phyloP scores from a whole-genome alignment of 2,888 invertebrate genomes.

The Quadroppia sp. region DNA sequence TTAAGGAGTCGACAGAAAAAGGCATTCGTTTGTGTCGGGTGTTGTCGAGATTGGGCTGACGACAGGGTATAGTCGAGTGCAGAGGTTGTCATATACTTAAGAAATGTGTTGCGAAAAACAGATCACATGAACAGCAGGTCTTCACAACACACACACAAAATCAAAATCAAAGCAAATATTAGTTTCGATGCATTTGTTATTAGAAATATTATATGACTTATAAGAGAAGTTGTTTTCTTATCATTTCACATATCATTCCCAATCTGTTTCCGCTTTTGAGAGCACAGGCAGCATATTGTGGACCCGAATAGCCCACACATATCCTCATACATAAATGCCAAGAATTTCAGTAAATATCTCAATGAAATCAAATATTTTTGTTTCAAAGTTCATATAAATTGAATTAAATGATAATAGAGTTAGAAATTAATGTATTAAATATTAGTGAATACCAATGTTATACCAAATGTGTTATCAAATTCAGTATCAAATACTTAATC shows the following conservation, averaged over 20 bases:
- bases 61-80: neutral
- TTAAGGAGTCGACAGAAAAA: neutral
- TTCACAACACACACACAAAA: neutral
- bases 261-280: neutral
- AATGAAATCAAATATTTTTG: neutral
- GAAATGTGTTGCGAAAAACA: conserved; percentile 13
- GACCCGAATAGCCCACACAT: neutral
- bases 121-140: conserved; percentile 5
- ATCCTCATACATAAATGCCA: neutral
- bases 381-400: neutral
- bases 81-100: neutral
- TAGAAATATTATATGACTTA: neutral
- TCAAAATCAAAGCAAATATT: neutral
- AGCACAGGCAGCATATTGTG: neutral
- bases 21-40: neutral
- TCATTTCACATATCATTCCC: neutral
- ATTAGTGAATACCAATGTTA: no score
- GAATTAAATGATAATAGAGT: no score
- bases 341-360: neutral
- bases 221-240: neutral
- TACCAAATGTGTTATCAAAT: no score
- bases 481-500: no score
- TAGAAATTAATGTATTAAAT: no score
- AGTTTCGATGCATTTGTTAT: conserved; percentile 1
- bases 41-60: neutral